These are phyloP conservation scores for Xyliphius kryptos DNA, from an alignment of 2,113 vertebrate genomes.

Conservation along the genomic window DNA sequence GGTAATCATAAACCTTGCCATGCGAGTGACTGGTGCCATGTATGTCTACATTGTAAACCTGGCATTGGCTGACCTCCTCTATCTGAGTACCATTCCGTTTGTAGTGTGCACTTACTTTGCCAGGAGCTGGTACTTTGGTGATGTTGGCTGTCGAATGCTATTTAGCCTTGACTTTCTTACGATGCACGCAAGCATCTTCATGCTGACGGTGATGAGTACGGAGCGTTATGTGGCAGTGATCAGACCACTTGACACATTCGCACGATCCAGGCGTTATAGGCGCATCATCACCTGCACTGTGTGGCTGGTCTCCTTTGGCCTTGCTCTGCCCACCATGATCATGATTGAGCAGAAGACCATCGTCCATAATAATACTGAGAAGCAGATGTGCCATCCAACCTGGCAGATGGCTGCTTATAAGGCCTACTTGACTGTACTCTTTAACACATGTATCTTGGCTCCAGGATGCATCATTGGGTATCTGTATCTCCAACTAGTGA, in stretches of 20 bases:
- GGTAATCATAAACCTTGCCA: conserved; percentile 43
- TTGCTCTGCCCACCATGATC: conserved; percentile 48
- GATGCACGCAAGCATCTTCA: conserved; percentile 54
- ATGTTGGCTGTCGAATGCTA: conserved; percentile 46
- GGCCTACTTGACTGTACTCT: conserved; percentile 48
- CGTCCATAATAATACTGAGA: conserved; percentile 36
- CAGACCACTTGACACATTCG: conserved; percentile 46
- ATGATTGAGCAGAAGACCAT: conserved; percentile 46
- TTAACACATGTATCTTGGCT: conserved; percentile 49
- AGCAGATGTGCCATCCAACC: conserved; percentile 50
- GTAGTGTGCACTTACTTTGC: conserved; percentile 49
- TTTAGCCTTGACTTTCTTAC: conserved; percentile 52
- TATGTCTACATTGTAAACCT: conserved; percentile 51
- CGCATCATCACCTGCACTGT: conserved; percentile 39
- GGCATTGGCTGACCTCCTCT: conserved; percentile 48
- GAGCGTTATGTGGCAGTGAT: conserved; percentile 50
- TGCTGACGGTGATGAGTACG: conserved; percentile 49
- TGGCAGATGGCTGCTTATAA: conserved; percentile 47
- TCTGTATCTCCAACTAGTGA: conserved; percentile 44
- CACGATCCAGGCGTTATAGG: conserved; percentile 39
- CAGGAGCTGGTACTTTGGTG: conserved; percentile 50
- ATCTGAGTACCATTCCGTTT: conserved; percentile 50
- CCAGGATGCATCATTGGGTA: conserved; percentile 48
- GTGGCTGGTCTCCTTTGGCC: conserved; percentile 45
- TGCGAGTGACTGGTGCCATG: conserved; percentile 44